phyloP scores from a whole-genome alignment of 1,140 invertebrate species.

The Ridgeia piscesae region DNA sequence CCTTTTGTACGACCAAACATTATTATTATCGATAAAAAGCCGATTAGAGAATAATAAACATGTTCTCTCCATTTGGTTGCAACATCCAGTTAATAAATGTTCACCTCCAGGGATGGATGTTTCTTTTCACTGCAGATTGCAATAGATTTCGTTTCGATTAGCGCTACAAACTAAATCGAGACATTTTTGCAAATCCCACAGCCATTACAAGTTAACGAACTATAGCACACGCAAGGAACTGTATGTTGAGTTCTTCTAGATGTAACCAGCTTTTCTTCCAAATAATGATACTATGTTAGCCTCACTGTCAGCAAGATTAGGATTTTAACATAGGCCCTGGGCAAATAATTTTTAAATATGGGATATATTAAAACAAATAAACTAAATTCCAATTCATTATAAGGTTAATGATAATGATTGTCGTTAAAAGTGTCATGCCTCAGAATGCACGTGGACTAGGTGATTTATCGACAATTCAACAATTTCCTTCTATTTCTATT shows the following conservation, averaged over 20 bases:
- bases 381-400: too few relatives aligned
- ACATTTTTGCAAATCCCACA: neutral
- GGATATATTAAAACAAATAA: too few relatives aligned
- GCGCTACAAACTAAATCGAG: neutral
- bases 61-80: neutral
- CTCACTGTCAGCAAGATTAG: too few relatives aligned
- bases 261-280: too few relatives aligned
- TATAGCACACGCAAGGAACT: neutral
- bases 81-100: neutral
- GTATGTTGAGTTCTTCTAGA: neutral
- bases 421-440: too few relatives aligned
- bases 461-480: too few relatives aligned
- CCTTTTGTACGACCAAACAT: neutral
- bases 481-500: too few relatives aligned
- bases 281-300: too few relatives aligned
- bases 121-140: neutral
- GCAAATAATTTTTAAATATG: too few relatives aligned
- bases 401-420: too few relatives aligned
- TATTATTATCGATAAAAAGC: neutral
- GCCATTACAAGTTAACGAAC: neutral
- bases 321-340: too few relatives aligned
- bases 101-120: neutral
- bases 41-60: neutral
- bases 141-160: neutral
- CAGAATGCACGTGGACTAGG: too few relatives aligned